A percentile compares a stretch with the other conserved stretches of the same genome.
phyloP scores from a whole-genome alignment of 2,113 vertebrate species.

The Andinoacara biseriatus region DNA sequence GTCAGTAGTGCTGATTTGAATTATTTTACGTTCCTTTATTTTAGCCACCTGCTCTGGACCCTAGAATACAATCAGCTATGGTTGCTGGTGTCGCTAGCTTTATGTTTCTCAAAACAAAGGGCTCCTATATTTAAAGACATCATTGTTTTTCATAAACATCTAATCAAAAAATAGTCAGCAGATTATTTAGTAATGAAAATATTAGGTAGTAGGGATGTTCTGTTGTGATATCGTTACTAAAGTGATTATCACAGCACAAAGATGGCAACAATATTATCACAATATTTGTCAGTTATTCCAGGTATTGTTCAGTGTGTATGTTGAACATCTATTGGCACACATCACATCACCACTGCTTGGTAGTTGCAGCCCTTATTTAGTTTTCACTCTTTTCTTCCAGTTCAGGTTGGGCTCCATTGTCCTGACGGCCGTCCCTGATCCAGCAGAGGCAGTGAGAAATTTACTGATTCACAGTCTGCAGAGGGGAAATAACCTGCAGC shows the following conservation, averaged over 20 bases:
- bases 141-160: too few species aligned
- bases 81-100: too few species aligned
- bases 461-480: slow-evolving; percentile 85
- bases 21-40: too few species aligned
- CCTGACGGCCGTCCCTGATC: slow-evolving; percentile 74
- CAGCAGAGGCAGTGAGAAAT: slow-evolving; percentile 81
- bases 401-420: slow-evolving; percentile 87
- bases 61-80: too few species aligned
- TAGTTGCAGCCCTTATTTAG: background rate
- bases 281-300: background rate
- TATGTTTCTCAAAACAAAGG: too few species aligned
- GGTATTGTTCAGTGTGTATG: too few species aligned
- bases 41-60: too few species aligned
- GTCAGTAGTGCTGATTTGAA: too few species aligned
- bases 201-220: background rate
- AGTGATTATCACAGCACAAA: background rate
- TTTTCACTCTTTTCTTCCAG: slow-evolving; percentile 66
- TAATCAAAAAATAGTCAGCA: background rate
- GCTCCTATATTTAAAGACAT: too few species aligned
- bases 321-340: too few species aligned
- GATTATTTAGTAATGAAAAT: background rate
- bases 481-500: slow-evolving; percentile 71
- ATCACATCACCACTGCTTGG: background rate
- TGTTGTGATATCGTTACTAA: background rate
- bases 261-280: background rate